phyloP scores from a whole-genome alignment of 2,797 vertebrate genomes.

The Gila robusta region DNA sequence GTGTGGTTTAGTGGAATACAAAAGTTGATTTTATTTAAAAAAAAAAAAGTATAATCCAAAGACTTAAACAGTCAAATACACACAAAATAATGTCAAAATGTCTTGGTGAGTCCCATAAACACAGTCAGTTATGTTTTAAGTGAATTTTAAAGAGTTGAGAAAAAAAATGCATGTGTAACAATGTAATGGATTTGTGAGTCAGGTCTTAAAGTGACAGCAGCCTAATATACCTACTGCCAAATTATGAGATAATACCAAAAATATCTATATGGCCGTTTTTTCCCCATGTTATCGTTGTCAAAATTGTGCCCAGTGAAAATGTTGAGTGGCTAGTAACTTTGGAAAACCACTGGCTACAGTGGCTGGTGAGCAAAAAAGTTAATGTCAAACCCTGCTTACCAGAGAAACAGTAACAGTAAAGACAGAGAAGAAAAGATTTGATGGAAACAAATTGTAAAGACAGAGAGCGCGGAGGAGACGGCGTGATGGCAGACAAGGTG shows the following conservation, averaged over 20 bases:
- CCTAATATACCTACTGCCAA: no score
- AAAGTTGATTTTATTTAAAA: not conserved
- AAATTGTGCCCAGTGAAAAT: not conserved
- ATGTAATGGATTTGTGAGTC: no score
- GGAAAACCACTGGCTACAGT: not conserved
- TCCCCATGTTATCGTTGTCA: not conserved
- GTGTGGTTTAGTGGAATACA: not conserved
- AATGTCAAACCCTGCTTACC: not conserved
- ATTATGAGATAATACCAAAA: not conserved
- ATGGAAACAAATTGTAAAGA: conserved; percentile 55
- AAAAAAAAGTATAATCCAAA: no score
- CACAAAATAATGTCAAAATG: no score
- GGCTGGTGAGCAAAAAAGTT: not conserved
- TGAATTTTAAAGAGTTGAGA: no score
- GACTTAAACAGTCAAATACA: no score
- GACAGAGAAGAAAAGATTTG: conserved; percentile 11
- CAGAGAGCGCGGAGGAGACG: conserved; percentile 69
- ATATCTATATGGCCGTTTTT: no score
- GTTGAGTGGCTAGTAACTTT: no score
- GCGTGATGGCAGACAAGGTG: conserved; percentile 50
- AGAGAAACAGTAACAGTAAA: not conserved
- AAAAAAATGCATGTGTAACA: no score
- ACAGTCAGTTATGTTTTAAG: no score
- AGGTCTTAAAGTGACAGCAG: no score
- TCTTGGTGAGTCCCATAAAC: no score